Base-by-base conservation (phyloP, 2,888 invertebrate genomes). In the Diogma glabrata region DNA sequence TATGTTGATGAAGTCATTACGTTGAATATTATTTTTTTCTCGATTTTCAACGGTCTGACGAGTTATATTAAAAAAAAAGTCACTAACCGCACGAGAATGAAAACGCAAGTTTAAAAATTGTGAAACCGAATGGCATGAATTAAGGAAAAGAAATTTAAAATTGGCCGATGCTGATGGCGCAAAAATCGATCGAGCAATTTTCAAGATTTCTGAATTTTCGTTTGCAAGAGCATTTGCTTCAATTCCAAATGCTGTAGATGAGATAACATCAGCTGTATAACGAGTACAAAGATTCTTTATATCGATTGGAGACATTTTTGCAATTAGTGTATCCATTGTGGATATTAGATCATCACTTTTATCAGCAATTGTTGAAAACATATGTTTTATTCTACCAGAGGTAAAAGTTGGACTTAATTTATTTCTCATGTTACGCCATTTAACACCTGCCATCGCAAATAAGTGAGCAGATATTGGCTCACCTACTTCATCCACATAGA, bases 341-440 rank as follows among this genome's bases (percentile, higher is more conserved):
- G n/a, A n/a, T n/a, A n/a, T n/a, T n/a, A n/a, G n/a, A n/a, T n/a
- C n/a, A n/a, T n/a, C n/a, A n/a, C n/a, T n/a, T n/a, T n/a, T 53
- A n/a, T 55, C 53, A 6, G 22, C n/a, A 7, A 58, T 45, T 20
- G 56, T 57, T 9, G 40, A 43, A 36, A 56, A 55, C 56, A 57
- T 57, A 33, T 53, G 52, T 45, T 55, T 56, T 36, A 57, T 50
- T 51, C 57, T 57, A n/a, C 52, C 57, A 4, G 52, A 51, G 5
- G 54, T 54, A 45, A 58, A 58, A 10, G 57, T 57, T 8, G 57
- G 56, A 14, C 52, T 50, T 8, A 58, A 45, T 51, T 55, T 56
- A 16, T 49, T 22, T 20, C 58, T 28, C 12, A 57, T 49, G 6
- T 12, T 33, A 26, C 52, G 54, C 58, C 58, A 58, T 51, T 56